Evolutionary conservation across 1,140 invertebrate genomes (phyloP), one percentile per base, ranked within the genome.

Genomic region (Zeugodacus cucurbitae): DNA sequence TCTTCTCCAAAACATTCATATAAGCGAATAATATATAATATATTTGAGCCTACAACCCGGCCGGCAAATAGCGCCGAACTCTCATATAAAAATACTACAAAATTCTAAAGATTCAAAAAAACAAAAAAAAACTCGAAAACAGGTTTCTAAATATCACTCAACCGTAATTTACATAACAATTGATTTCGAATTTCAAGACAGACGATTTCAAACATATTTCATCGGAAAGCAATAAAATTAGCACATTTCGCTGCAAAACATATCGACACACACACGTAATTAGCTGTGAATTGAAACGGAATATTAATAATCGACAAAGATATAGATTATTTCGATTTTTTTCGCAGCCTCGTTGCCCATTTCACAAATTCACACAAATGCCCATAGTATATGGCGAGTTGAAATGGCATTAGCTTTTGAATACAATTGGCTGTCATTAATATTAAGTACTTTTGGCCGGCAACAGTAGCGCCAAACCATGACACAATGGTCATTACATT

Each of bases 381-480:
- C 41, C n/a, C 74, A 82, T 82, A 20, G 37, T 48, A 29, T 74
- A 74, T 74, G 34, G 14, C 34, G 67, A 37, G 74, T 82, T 48
- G 74, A 29, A 48, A 82, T 54, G 44, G n/a, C 44, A 29, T 82
- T 48, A 48, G 41, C 41, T 48, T 82, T 82, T 82, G 74, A 82
- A 82, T 82, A 29, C 41, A 82, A 82, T 82, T 82, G 74, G 74
- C 74, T 82, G 44, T 48, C 74, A 82, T 82, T 82, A 82, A 82
- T 48, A 82, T 48, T n/a, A 82, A 82, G 44, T 82, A 82, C 74
- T 82, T 82, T 82, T 82, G 74, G 74, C 41, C 41, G 26, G 74
- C 41, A 82, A 48, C 41, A 82, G 74, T 29, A 82, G n/a, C 26
- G 41, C 20, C 41, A 48, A 74, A 82, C 41, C 11, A 48, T 82